These are phyloP conservation scores for zebrafish (Danio rerio) DNA, from an alignment of 2,113 vertebrate genomes.

Conservation along the genomic window DNA sequence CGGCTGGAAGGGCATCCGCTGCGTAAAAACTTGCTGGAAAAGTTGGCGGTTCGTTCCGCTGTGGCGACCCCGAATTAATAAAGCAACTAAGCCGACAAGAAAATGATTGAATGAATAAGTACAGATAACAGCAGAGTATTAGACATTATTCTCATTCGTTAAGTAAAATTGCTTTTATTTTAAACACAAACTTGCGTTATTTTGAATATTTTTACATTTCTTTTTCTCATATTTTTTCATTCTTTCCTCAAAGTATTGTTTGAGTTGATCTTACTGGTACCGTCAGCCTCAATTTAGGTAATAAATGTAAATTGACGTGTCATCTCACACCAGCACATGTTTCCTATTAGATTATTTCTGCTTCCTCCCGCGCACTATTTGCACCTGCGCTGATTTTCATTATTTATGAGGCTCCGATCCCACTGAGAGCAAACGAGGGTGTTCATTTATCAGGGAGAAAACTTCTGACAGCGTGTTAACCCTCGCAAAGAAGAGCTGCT, in stretches of 20 bases:
- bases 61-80: too few relatives aligned
- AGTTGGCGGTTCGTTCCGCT: too few relatives aligned
- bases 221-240: too few relatives aligned
- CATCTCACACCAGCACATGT: neutral
- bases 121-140: too few relatives aligned
- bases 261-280: slow-evolving; percentile 1
- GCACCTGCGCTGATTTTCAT: neutral
- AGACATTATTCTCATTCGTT: too few relatives aligned
- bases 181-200: too few relatives aligned
- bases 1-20: too few relatives aligned
- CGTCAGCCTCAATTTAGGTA: neutral
- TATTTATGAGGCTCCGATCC: neutral
- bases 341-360: slow-evolving; percentile 25
- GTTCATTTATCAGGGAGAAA: neutral
- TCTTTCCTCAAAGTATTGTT: neutral
- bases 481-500: neutral
- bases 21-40: too few relatives aligned
- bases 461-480: neutral
- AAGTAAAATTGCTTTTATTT: too few relatives aligned
- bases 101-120: too few relatives aligned
- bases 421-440: neutral
- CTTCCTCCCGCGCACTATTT: slow-evolving; percentile 22
- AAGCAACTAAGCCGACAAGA: too few relatives aligned
- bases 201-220: too few relatives aligned
- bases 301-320: neutral